Conservation (phyloP, 2,888 invertebrate species). For the Diloba caeruleocephala region DNA sequence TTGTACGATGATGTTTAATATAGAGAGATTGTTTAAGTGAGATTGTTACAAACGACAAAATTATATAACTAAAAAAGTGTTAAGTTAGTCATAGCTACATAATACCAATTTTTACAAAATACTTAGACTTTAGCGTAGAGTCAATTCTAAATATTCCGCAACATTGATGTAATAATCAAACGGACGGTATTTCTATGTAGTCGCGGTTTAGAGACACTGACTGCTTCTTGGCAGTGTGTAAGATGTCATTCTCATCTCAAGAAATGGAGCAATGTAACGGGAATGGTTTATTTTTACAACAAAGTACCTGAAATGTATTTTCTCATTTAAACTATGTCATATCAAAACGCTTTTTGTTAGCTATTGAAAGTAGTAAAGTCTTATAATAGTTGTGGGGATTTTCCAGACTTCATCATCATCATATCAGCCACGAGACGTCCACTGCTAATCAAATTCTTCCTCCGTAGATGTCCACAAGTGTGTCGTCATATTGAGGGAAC, state of each 20-base stretch:
- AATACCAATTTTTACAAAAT: constrained; percentile 9
- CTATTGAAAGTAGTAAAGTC: constrained; percentile 1
- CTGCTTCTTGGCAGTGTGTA: constrained; percentile 15
- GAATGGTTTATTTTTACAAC: constrained; percentile 26
- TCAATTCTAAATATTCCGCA: constrained; percentile 20
- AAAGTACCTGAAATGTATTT: constrained; percentile 8
- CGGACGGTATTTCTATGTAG: not conserved
- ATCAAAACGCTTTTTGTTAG: not conserved
- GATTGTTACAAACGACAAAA: constrained; percentile 16
- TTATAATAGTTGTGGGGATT: constrained; percentile 10
- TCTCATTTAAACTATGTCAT: constrained; percentile 11
- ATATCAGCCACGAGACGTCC: no score
- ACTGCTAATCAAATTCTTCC: no score
- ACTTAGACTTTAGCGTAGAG: not conserved
- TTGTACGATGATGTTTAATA: constrained; percentile 11
- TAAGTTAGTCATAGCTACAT: not conserved
- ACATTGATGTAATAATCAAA: constrained; percentile 31
- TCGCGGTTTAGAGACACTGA: constrained; percentile 1
- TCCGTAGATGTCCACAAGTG: no score
- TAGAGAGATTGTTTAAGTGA: no score
- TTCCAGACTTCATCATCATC: constrained; percentile 19
- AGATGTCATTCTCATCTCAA: constrained; percentile 25
- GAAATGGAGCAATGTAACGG: constrained; percentile 18
- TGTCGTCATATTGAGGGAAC: no score
- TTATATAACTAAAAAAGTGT: constrained; percentile 21